Conservation (phyloP, 2,888 invertebrate species). For the Ischnura elegans region DNA sequence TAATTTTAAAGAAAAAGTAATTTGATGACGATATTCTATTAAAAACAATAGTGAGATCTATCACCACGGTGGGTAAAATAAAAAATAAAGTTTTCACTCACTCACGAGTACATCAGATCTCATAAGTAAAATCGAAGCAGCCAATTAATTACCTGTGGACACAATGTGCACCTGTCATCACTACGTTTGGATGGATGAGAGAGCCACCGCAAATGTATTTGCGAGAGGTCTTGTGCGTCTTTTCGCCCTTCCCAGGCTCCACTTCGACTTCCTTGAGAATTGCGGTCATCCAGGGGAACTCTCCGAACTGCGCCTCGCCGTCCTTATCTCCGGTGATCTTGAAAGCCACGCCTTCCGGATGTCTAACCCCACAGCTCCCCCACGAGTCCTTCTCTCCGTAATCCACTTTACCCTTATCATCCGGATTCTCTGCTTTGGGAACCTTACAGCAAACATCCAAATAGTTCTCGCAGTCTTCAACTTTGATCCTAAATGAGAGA, state of each 20-base stretch:
- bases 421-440: constrained; percentile 68
- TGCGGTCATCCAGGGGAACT: constrained; percentile 25
- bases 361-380: constrained; percentile 87
- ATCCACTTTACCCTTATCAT: constrained; percentile 24
- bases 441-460: constrained; percentile 87
- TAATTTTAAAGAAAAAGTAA: too few relatives aligned
- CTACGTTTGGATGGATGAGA: not conserved
- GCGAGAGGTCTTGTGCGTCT: not conserved
- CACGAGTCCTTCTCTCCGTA: constrained; percentile 48
- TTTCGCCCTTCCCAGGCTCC: too few relatives aligned
- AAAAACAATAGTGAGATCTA: too few relatives aligned
- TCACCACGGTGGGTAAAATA: too few relatives aligned
- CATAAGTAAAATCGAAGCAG: not conserved
- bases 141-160: not conserved
- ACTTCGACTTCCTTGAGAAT: not conserved
- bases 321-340: constrained; percentile 79
- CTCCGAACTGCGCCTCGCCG: constrained; percentile 12
- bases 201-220: not conserved
- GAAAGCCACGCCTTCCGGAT: constrained; percentile 86
- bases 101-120: too few relatives aligned
- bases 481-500: constrained; percentile 68
- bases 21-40: too few relatives aligned
- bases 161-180: not conserved
- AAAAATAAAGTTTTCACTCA: too few relatives aligned
- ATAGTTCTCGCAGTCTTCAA: constrained; percentile 83